Evolutionary conservation across 1,140 invertebrate species (phyloP).

Genomic region (Drosophila erecta): DNA sequence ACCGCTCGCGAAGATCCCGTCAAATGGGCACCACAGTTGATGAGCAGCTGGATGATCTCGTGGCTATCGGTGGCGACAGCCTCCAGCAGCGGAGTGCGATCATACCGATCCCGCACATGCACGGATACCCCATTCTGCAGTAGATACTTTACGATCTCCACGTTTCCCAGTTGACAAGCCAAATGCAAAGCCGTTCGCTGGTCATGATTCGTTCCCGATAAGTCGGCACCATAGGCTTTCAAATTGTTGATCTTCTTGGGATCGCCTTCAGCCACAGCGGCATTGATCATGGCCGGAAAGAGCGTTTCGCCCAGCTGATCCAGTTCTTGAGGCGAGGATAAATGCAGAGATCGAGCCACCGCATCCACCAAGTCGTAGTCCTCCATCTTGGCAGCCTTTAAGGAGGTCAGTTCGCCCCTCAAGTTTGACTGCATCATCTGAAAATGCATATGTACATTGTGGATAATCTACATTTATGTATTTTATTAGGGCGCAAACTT

Average conservation of each 20-base stretch:
- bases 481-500: slow-evolving; percentile 4
- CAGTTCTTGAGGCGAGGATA: slow-evolving; percentile 89
- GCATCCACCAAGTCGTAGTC: slow-evolving; percentile 87
- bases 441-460: no score
- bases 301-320: slow-evolving; percentile 90
- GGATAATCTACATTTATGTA: no score
- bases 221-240: slow-evolving; percentile 88
- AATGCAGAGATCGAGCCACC: slow-evolving; percentile 88
- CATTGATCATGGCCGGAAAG: slow-evolving; percentile 91
- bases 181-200: slow-evolving; percentile 92
- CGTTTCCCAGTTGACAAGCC: slow-evolving; percentile 90
- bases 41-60: slow-evolving; percentile 87
- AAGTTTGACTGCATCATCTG: slow-evolving; percentile 92
- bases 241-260: slow-evolving; percentile 85
- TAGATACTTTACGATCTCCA: slow-evolving; percentile 89
- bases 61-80: slow-evolving; percentile 88
- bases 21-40: slow-evolving; percentile 89
- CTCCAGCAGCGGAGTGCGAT: slow-evolving; percentile 87
- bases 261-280: slow-evolving; percentile 89
- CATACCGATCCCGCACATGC: slow-evolving; percentile 87
- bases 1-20: slow-evolving; percentile 85
- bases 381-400: slow-evolving; percentile 80
- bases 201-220: slow-evolving; percentile 92
- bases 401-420: slow-evolving; percentile 86
- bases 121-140: slow-evolving; percentile 93